phyloP scores from a whole-genome alignment of 2,797 vertebrate species.

The Trichosurus vulpecula region DNA sequence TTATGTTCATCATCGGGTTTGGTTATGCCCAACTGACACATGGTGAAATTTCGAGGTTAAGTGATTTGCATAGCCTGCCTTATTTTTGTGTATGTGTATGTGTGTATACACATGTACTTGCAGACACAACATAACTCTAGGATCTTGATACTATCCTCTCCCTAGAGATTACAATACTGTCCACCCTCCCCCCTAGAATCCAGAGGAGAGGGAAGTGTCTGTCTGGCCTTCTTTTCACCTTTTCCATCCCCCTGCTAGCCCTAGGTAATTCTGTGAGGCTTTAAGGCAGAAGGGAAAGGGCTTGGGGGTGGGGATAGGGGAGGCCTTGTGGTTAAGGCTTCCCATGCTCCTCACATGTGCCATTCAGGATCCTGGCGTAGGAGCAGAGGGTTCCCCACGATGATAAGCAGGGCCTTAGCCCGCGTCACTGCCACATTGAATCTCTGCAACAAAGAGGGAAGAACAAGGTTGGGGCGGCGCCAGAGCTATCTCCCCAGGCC shows the following conservation, averaged over 20 bases:
- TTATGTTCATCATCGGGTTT: not conserved
- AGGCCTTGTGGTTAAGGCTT: not conserved
- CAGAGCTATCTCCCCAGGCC: rapidly evolving
- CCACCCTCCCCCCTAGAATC: not conserved
- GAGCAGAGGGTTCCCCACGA: conserved; percentile 93
- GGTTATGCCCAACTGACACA: not conserved
- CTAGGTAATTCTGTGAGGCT: not conserved
- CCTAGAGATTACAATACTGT: not conserved
- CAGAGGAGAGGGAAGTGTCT: not conserved
- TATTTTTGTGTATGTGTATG: not conserved
- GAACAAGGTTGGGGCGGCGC: not conserved
- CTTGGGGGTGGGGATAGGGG: too few species aligned
- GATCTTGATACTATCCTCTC: too few species aligned
- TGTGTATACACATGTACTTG: too few species aligned
- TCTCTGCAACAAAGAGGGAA: conserved; percentile 85
- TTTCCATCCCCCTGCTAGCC: not conserved
- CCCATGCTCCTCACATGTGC: conserved; percentile 84
- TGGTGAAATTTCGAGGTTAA: not conserved
- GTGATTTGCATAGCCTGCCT: too few species aligned
- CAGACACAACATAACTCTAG: not conserved
- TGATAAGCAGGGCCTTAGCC: conserved; percentile 93
- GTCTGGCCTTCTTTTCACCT: not conserved
- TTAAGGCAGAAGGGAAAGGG: not conserved
- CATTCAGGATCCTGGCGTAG: conserved; percentile 88
- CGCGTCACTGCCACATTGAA: conserved; percentile 96